A percentile compares a stretch with the other conserved stretches of the same genome.
These are phyloP conservation scores for Lamellibrachia satsuma DNA, from an alignment of 2,888 invertebrate genomes.

Conservation along the genomic window DNA sequence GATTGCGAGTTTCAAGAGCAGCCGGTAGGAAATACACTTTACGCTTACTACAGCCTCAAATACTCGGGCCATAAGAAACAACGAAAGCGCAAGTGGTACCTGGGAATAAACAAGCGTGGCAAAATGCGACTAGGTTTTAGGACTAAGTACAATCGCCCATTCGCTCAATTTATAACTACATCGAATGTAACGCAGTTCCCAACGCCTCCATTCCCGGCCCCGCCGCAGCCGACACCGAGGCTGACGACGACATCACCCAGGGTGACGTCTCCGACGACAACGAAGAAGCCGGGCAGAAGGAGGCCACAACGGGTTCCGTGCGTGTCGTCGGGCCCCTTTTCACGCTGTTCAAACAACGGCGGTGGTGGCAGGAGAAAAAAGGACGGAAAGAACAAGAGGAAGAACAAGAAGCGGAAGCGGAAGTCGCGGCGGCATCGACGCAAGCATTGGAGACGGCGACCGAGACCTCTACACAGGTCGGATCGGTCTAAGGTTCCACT, in stretches of 20 bases:
- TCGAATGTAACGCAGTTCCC: background rate
- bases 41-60: constrained; percentile 9
- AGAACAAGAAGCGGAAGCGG: background rate
- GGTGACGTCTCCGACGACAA: background rate
- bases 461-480: background rate
- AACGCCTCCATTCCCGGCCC: background rate
- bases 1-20: background rate
- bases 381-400: background rate
- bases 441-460: background rate
- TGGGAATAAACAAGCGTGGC: background rate
- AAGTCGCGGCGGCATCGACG: background rate
- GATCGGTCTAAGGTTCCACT: background rate
- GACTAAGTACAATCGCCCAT: background rate
- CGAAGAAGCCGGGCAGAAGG: too few species aligned
- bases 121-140: constrained; percentile 13
- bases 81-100: background rate
- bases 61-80: background rate
- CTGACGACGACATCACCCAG: background rate
- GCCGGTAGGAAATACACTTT: background rate
- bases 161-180: constrained; percentile 9
- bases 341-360: background rate
- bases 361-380: too few species aligned
- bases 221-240: too few species aligned
- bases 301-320: background rate
- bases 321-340: background rate